Evolutionary conservation across 2,113 vertebrate species (phyloP), one percentile per base, ranked within the genome.

Genomic region (Callipepla californica): DNA sequence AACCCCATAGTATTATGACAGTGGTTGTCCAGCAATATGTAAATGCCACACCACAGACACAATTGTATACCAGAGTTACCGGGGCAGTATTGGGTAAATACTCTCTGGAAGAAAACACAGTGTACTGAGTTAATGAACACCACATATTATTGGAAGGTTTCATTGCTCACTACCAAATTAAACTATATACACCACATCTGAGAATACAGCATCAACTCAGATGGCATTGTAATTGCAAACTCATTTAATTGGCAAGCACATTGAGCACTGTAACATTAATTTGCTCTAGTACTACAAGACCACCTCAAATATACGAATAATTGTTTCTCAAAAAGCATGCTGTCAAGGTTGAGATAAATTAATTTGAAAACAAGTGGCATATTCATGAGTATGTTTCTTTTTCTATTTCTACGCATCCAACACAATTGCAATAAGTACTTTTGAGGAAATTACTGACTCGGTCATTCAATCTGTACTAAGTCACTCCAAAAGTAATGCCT

Each of bases 361-460:
- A 95, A 96, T 95, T 96, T 95, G 48, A 90, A 96, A 96, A 93
- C 80, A 93, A 91, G 57, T 66, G 73, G 81, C 93, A 93, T 96
- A 97, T 96, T 96, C 88, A 96, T 95, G 91, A 96, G 53, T 84
- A 47, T 80, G 59, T 82, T 92, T 93, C 34, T 34, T 96, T 95
- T 95, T 59, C 48, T 92, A 90, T 95, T 97, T 78, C 67, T 92
- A 91, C 87, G 61, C 92, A 80, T 97, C 91, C 94, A 96, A 92
- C 94, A 95, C 5, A 45, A 48, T 47, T 45, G 57, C 97, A 96
- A 83, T 96, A 96, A 97, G 78, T 92, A 93, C 81, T 95, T 97
- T 94, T 95, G 68, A 87, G 87, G 61, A 97, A 97, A 96, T 97
- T 97, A 98, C 96, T 97, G 93, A 94, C 91, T 96, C 95, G 51